Base-by-base conservation (phyloP, 2,113 vertebrate genomes). In the Festucalex cinctus region DNA sequence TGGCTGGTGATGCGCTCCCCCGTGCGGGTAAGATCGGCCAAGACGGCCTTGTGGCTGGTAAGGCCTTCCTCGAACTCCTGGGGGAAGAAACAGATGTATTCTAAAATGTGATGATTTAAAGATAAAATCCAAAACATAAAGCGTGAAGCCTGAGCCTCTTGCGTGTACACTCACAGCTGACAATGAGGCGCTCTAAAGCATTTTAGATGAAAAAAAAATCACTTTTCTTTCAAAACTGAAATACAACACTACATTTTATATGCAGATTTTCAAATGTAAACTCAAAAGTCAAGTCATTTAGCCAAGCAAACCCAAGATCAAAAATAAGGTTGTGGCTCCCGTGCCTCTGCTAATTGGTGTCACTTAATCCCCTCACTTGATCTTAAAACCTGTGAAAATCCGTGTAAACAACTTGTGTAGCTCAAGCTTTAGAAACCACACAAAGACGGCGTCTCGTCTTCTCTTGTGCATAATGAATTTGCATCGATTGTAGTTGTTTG, bases 51-150 rank as follows among this genome's bases (percentile, higher is more conserved):
- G 83, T 95, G 95, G 79, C 86, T 93, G 69, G 74, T 81, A 56
- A 98, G 54, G 20, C 93, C 94, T 57, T 96, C 95, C 74, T 98
- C 95, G 7, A 99, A 91, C 58, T 97, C 95, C 97, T 99, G 48
- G 24, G 66, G 59, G 26, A 68, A 35, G 24, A 9, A 24, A 35
- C 3, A 16, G 22, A 64, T 0, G 24, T 37, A 64, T 37, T 2
- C 62, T 13, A 41, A 41, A 41, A 41, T 41, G n/a, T n/a, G n/a
- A n/a, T n/a, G n/a, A n/a, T n/a, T n/a, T n/a, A n/a, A n/a, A n/a
- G n/a, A n/a, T n/a, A 41, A 41, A 41, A 41, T 41, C n/a, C n/a
- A n/a, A n/a, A n/a, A n/a, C n/a, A n/a, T 41, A 41, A 41, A 41
- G 13, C 39, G 9, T 13, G 13, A 41, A 13, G 39, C 39, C 37